These are phyloP conservation scores for Patella pellucida DNA, from an alignment of 2,888 invertebrate genomes.

Conservation along the genomic window DNA sequence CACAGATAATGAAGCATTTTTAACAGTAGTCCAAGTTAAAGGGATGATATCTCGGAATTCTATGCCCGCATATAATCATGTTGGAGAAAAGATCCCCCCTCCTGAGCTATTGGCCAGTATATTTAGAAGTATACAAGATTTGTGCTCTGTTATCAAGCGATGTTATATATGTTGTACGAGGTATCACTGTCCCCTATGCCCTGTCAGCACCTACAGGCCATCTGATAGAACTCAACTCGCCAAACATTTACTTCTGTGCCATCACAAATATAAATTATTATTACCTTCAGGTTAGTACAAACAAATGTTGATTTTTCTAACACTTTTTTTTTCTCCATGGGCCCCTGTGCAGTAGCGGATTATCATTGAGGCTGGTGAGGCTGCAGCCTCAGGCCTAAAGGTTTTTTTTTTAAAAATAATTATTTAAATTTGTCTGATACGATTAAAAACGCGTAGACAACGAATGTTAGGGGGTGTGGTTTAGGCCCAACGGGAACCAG, in stretches of 20 bases:
- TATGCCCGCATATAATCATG: neutral
- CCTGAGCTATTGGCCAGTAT: neutral
- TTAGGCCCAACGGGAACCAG: too few relatives aligned
- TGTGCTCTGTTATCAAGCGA: neutral
- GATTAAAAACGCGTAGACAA: too few relatives aligned
- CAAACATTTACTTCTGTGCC: neutral
- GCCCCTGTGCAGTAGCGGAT: too few relatives aligned
- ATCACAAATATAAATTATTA: neutral
- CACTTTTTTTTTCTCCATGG: too few relatives aligned
- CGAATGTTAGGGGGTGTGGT: too few relatives aligned
- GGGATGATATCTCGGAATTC: neutral
- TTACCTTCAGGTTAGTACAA: neutral
- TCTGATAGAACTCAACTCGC: neutral
- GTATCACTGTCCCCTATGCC: neutral
- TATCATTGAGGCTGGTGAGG: too few relatives aligned
- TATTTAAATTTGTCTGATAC: too few relatives aligned
- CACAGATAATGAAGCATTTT: neutral
- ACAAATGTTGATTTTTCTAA: neutral
- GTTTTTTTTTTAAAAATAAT: too few relatives aligned
- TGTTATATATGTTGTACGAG: neutral
- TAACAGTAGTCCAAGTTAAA: neutral
- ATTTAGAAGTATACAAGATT: neutral
- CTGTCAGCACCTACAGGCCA: neutral
- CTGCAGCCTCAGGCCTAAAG: too few relatives aligned
- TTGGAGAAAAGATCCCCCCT: slow-evolving; percentile 1